Percentiles rank a stretch among this genome's conserved stretches.
Evolutionary conservation across 2,113 vertebrate species (phyloP).

Genomic region (Nycticorax nycticorax): DNA sequence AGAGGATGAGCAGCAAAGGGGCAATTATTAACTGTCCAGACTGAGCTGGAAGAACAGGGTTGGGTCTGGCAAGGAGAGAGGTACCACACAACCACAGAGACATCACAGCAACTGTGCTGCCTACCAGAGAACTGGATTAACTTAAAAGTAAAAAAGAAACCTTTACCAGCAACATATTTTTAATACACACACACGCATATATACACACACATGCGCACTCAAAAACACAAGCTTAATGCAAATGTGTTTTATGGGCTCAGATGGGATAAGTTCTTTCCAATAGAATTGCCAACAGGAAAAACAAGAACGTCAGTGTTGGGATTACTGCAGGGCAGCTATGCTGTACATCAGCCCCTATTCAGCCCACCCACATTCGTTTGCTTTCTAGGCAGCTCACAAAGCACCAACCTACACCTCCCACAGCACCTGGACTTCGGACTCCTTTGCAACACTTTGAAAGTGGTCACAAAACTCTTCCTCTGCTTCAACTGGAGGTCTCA

Average conservation of each 20-base stretch:
- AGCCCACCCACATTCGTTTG: background rate
- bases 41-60: constrained; percentile 12
- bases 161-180: background rate
- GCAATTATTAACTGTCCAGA: constrained; percentile 61
- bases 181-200: accelerated
- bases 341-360: background rate
- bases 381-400: background rate
- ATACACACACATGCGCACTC: accelerated
- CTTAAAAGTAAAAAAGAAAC: constrained; percentile 17
- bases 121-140: constrained; percentile 39
- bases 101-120: constrained; percentile 22
- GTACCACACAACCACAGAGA: constrained; percentile 38
- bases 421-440: background rate
- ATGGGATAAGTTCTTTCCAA: constrained; percentile 2
- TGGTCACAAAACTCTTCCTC: background rate
- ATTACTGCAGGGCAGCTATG: background rate
- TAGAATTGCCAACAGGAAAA: background rate
- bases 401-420: background rate
- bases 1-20: constrained; percentile 36
- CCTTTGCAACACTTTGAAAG: background rate
- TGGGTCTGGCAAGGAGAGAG: constrained; percentile 6
- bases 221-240: background rate
- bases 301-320: background rate
- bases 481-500: background rate
- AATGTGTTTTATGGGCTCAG: background rate